Base-by-base conservation (phyloP, 1,140 invertebrate species). In the Samia ricini region DNA sequence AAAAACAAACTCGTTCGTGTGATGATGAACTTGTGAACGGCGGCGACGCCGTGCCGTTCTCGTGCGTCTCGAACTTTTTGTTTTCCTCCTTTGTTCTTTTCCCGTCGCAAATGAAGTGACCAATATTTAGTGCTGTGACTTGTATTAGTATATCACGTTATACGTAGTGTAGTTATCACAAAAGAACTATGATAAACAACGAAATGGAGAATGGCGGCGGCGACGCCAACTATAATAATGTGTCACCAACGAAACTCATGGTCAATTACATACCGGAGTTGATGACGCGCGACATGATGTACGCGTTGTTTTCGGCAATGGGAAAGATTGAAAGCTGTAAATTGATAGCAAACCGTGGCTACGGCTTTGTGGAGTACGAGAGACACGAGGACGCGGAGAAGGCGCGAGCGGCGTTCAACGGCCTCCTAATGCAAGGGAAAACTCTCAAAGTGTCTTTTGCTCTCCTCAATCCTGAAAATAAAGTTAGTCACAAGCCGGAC, bases 241-340 rank as follows among this genome's bases (percentile, higher is more conserved):
- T 91, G 88, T 91, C 90, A 84, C 83, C 84, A 70, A 91, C 90
- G 67, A 91, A 91, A 83, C 88, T 91, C 81, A 91, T 91, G 89
- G 89, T 91, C 74, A 91, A 91, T 76, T 91, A 91, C 76, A 90
- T 91, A 66, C 89, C 90, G 19, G 90, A 91, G 71, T 61, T 89
- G 79, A 91, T 91, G 89, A 91, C 85, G 69, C 85, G 86, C 55
- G 89, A 91, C 56, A 90, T 89, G 83, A 91, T 91, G 87, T 91
- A 90, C 67, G 85, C 89, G 56, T 80, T 91, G 59, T 91, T 91
- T 77, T 89, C 87, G 21, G 87, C 88, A 10, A 88, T 90, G 83
- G 90, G 90, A 29, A 89, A 90, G 63, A 90, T 91, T 19, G 89
- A 90, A 68, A 90, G 88, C 63, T 91, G 90, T 66, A 90, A 90